Conservation (phyloP, 2,113 vertebrate species). For the Aspidoscelis tigris region DNA sequence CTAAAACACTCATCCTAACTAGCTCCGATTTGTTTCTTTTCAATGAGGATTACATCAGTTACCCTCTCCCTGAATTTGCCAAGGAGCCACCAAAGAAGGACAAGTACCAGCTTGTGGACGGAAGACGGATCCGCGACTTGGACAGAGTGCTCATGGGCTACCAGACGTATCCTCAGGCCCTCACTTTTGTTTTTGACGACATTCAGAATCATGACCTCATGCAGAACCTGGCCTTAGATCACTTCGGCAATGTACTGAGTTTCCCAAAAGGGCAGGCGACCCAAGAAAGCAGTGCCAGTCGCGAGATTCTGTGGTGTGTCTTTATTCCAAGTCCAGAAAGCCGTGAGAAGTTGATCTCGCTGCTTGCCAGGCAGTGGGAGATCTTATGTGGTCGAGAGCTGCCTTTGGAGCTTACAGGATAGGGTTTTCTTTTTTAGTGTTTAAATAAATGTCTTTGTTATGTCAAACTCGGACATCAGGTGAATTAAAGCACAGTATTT, state of each 20-base stretch:
- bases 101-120: slow-evolving; percentile 89
- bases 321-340: slow-evolving; percentile 94
- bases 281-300: slow-evolving; percentile 64
- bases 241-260: slow-evolving; percentile 83
- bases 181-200: slow-evolving; percentile 96
- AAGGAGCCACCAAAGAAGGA: slow-evolving; percentile 94
- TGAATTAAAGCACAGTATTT: slow-evolving; percentile 59
- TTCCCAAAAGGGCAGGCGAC: slow-evolving; percentile 36
- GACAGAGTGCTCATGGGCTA: slow-evolving; percentile 96
- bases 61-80: slow-evolving; percentile 94
- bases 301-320: slow-evolving; percentile 93
- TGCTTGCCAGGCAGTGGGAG: slow-evolving; percentile 97
- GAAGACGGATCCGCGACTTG: slow-evolving; percentile 91
- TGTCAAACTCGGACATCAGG: slow-evolving; percentile 27
- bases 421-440: slow-evolving; percentile 4
- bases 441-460: background rate
- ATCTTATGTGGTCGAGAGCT: slow-evolving; percentile 92
- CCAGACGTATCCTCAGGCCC: slow-evolving; percentile 93
- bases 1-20: slow-evolving; percentile 92
- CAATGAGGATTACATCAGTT: slow-evolving; percentile 95
- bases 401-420: slow-evolving; percentile 93
- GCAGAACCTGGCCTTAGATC: slow-evolving; percentile 91
- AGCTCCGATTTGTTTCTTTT: slow-evolving; percentile 90
- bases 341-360: slow-evolving; percentile 91
- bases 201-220: slow-evolving; percentile 90